phyloP scores from a whole-genome alignment of 1,140 invertebrate genomes.

The Druon quercuslanigerum region DNA sequence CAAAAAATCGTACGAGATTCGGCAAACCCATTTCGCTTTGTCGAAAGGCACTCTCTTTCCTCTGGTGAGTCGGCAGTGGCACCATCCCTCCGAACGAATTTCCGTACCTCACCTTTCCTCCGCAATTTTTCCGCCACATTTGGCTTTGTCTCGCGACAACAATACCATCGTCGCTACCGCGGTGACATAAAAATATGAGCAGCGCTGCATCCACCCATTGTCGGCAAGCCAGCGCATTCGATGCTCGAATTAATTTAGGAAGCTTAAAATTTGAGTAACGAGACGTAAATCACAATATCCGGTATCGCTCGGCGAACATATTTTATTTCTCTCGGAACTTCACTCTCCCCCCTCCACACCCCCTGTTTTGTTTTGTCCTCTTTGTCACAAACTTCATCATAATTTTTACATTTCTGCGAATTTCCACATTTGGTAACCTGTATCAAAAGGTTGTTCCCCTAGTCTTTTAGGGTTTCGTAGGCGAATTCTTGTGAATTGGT shows the following conservation, averaged over 20 bases:
- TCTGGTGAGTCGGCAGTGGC: conserved; percentile 36
- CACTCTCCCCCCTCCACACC: too few species aligned
- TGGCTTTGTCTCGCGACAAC: conserved; percentile 75
- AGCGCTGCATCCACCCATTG: conserved; percentile 44
- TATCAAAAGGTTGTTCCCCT: too few species aligned
- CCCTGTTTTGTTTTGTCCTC: too few species aligned
- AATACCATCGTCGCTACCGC: conserved; percentile 69
- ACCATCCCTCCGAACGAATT: conserved; percentile 49
- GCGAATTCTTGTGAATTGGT: too few species aligned
- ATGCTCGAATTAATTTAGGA: conserved; percentile 46
- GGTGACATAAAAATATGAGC: conserved; percentile 75
- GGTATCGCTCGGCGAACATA: neutral
- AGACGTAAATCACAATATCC: conserved; percentile 13
- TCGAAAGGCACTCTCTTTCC: conserved; percentile 47
- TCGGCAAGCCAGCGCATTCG: conserved; percentile 36
- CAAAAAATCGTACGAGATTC: conserved; percentile 54
- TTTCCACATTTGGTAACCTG: too few species aligned
- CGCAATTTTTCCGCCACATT: conserved; percentile 75
- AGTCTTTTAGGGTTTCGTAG: too few species aligned
- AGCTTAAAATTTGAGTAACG: conserved; percentile 29
- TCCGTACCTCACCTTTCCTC: conserved; percentile 65
- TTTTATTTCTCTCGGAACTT: too few species aligned
- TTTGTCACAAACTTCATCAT: too few species aligned
- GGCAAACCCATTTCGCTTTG: conserved; percentile 67
- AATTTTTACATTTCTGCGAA: too few species aligned